A percentile compares a stretch with the other conserved stretches of the same genome.
phyloP scores from a whole-genome alignment of 2,797 vertebrate genomes.

The Brotula barbata region DNA sequence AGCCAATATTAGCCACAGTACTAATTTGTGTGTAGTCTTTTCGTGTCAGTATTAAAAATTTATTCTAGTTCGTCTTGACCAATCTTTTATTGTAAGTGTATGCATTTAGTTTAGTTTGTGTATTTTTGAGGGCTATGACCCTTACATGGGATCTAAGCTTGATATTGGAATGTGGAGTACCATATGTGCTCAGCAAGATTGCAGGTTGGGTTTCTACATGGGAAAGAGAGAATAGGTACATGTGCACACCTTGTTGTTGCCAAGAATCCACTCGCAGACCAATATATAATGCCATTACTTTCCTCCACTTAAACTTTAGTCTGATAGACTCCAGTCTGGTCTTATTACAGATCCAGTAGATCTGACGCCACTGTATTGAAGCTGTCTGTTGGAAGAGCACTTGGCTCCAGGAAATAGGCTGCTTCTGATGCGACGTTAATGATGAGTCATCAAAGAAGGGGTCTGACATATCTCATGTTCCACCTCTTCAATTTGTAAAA shows the following conservation, averaged over 20 bases:
- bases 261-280: slow-evolving; percentile 26
- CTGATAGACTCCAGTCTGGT: slow-evolving; percentile 48
- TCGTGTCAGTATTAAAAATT: too few relatives aligned
- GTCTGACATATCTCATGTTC: slow-evolving; percentile 32
- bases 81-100: neutral
- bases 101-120: neutral
- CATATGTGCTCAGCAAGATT: neutral
- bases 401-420: slow-evolving; percentile 54
- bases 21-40: neutral
- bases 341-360: slow-evolving; percentile 34
- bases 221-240: slow-evolving; percentile 10
- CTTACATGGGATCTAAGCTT: neutral
- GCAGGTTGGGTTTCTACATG: slow-evolving; percentile 35
- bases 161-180: neutral
- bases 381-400: slow-evolving; percentile 47
- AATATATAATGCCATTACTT: slow-evolving; percentile 34
- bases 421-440: slow-evolving; percentile 40
- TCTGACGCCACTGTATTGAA: slow-evolving; percentile 38
- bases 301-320: slow-evolving; percentile 19
- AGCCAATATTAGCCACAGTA: neutral
- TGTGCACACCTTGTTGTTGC: slow-evolving; percentile 24
- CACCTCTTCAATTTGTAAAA: slow-evolving; percentile 19
- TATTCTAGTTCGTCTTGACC: too few relatives aligned
- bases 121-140: too few relatives aligned
- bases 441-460: slow-evolving; percentile 50